These are phyloP conservation scores for Hirtodrosophila cameraria DNA, from an alignment of 2,888 invertebrate species.

Conservation along the genomic window DNA sequence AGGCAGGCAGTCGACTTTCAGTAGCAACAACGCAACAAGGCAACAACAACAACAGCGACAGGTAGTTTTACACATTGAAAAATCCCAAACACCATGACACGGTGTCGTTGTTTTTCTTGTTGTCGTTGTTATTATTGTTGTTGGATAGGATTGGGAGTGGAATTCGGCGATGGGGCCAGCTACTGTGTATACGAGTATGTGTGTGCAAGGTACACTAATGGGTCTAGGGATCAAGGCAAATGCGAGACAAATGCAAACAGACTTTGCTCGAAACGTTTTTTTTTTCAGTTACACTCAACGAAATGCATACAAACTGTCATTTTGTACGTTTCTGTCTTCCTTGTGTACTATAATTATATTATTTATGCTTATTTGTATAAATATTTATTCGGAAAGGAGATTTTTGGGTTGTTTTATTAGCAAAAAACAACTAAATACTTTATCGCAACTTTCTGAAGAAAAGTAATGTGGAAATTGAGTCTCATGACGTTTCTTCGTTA, in stretches of 20 bases:
- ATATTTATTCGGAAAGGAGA: too few species aligned
- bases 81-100: conserved; percentile 78
- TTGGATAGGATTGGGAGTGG: conserved; percentile 31
- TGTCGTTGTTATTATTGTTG: conserved; percentile 20
- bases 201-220: conserved; percentile 67
- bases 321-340: too few species aligned
- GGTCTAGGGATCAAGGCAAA: conserved; percentile 77
- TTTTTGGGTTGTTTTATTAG: too few species aligned
- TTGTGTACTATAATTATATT: too few species aligned
- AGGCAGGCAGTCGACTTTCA: conserved; percentile 47
- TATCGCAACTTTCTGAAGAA: too few species aligned
- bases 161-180: conserved; percentile 42
- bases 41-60: conserved; percentile 71
- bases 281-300: conserved; percentile 38
- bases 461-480: too few species aligned
- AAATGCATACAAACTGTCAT: too few species aligned
- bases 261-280: conserved; percentile 48
- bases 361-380: too few species aligned
- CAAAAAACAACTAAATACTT: too few species aligned
- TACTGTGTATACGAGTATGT: conserved; percentile 30
- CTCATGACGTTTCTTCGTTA: too few species aligned
- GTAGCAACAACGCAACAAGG: too few species aligned
- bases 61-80: conserved; percentile 79
- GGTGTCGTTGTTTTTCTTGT: conserved; percentile 31
- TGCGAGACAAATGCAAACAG: conserved; percentile 76